Evolutionary conservation across 1,140 invertebrate species (phyloP), one percentile per base, ranked within the genome.

Genomic region (Drosophila ohnishii): DNA sequence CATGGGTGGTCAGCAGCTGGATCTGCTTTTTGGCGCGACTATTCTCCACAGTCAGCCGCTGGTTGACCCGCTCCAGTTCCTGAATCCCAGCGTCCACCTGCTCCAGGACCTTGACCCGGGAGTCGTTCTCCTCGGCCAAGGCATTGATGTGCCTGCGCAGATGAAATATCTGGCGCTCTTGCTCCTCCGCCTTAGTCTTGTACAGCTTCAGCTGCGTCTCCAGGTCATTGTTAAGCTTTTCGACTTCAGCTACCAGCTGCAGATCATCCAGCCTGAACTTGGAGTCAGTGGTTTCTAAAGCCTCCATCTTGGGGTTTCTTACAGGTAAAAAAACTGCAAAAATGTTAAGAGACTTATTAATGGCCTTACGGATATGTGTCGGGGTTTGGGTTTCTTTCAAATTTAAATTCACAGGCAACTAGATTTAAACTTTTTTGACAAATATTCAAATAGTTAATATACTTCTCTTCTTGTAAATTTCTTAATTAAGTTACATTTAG

Each of bases 81-180:
- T 97, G 96, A 57, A 97, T 96, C 90, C 95, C 97, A 35, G 97
- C 95, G 93, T 99, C 98, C 28, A 99, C 92, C 88, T 98, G 97
- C 88, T 99, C 98, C 92, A 98, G 98, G 75, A 98, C 96, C 81
- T 96, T 94, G 58, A 98, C 92, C 72, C 97, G 94, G 3, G 96
- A 97, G 90, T 98, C 97, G 90, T 97, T 97, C 16, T 97, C 97
- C 92, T 98, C 97, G 50, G 96, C 94, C 62, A 98, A 93, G 10
- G 96, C 96, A 59, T 95, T 95, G 1, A 96, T 95, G 92, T 98
- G 97, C 91, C 97, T 97, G 62, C 95, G 97, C 90, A 98, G 94
- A 91, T 97, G 97, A 97, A 98, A 95, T 76, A 98, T 98, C 93
- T 98, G 97, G 91, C 97, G 95, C 34, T 95, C 92, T 92, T 98